A percentile compares a stretch with the other conserved stretches of the same genome.
phyloP scores from a whole-genome alignment of 2,888 invertebrate species.

The Drepanosiphum platanoidis region DNA sequence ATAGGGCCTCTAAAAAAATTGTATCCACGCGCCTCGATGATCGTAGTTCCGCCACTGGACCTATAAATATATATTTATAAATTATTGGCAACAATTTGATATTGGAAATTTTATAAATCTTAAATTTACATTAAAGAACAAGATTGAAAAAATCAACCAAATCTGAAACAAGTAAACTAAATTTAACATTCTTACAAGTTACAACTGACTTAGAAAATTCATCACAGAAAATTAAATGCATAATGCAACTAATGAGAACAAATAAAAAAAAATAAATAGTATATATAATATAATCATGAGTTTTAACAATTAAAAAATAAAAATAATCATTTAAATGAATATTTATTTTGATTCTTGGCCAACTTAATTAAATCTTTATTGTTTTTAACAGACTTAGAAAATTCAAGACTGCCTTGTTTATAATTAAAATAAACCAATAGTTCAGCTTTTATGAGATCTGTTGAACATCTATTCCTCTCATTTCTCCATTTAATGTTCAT shows the following conservation, averaged over 20 bases:
- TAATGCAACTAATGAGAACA: not conserved
- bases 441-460: conserved; percentile 3
- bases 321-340: conserved; percentile 27
- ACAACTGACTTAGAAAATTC: too few relatives aligned
- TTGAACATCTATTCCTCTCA: conserved; percentile 31
- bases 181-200: too few relatives aligned
- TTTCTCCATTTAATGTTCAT: conserved; percentile 31
- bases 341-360: not conserved
- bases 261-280: conserved; percentile 30
- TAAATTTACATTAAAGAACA: too few relatives aligned
- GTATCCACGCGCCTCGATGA: too few relatives aligned
- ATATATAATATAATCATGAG: not conserved
- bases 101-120: too few relatives aligned
- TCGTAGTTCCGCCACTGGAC: too few relatives aligned
- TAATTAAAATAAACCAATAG: conserved; percentile 24
- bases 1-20: too few relatives aligned
- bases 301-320: conserved; percentile 16
- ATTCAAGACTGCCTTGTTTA: conserved; percentile 4
- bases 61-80: too few relatives aligned
- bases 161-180: too few relatives aligned
- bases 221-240: conserved; percentile 17
- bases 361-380: conserved; percentile 5
- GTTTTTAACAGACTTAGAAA: too few relatives aligned
- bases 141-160: too few relatives aligned
- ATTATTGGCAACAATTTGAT: too few relatives aligned